A percentile compares a stretch with the other conserved stretches of the same genome.
Evolutionary conservation across 2,888 invertebrate genomes (phyloP).

Genomic region (Molorchus minor): DNA sequence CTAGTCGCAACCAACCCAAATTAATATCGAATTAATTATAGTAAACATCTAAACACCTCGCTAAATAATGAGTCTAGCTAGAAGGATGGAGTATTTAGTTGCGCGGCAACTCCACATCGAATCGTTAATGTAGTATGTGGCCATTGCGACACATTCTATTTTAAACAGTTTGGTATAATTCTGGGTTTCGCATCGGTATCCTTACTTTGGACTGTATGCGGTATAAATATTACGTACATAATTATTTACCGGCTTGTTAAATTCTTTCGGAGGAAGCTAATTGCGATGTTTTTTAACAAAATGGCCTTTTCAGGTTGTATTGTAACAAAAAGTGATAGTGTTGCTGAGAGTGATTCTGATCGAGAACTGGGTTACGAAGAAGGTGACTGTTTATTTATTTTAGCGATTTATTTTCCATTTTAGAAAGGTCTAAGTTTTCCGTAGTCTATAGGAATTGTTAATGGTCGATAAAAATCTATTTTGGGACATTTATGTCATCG

Average conservation of each 20-base stretch:
- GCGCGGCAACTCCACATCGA: not conserved
- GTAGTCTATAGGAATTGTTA: no score
- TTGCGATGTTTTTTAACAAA: slow-evolving; percentile 11
- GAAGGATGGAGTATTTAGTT: no score
- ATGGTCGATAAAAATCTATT: no score
- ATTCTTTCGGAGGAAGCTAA: not conserved
- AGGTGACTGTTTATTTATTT: slow-evolving; percentile 14
- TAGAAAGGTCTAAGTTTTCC: no score
- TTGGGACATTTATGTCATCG: no score
- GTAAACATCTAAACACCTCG: no score
- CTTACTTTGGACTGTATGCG: not conserved
- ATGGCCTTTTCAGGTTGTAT: not conserved
- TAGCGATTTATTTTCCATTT: no score
- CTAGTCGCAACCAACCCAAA: slow-evolving; percentile 7
- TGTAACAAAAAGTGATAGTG: not conserved
- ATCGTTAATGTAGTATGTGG: slow-evolving; percentile 1
- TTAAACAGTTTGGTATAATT: slow-evolving; percentile 3
- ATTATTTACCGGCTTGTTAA: not conserved
- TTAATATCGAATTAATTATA: slow-evolving; percentile 8
- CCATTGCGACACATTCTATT: slow-evolving; percentile 17
- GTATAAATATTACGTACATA: no score
- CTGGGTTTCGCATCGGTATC: no score
- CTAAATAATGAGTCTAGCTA: no score
- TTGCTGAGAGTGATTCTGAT: not conserved
- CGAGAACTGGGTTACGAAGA: slow-evolving; percentile 1